These are phyloP conservation scores for Gasterosteus aculeatus DNA, from an alignment of 2,113 vertebrate genomes.

Conservation along the genomic window DNA sequence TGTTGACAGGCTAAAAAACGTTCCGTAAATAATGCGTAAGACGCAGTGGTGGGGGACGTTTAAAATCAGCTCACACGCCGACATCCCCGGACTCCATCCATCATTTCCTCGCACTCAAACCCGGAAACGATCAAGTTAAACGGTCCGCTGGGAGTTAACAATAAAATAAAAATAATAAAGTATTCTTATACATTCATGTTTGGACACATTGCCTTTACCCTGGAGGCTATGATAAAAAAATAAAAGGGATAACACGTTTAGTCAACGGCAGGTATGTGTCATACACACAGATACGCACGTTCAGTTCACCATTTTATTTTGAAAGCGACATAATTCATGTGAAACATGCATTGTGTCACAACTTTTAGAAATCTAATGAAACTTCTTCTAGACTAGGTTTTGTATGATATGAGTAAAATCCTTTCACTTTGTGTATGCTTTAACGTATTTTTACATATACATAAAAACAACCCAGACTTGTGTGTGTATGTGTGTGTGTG, in stretches of 20 bases:
- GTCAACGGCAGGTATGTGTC: too few relatives aligned
- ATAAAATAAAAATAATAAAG: not conserved
- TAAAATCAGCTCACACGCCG: not conserved
- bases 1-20: too few relatives aligned
- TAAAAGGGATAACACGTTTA: not conserved
- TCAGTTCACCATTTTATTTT: not conserved
- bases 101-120: slow-evolving; percentile 15
- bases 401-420: not conserved
- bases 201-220: too few relatives aligned
- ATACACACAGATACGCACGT: not conserved
- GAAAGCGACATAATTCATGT: not conserved
- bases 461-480: too few relatives aligned
- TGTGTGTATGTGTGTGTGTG: not conserved
- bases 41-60: not conserved
- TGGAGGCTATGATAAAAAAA: not conserved
- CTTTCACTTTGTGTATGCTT: too few relatives aligned
- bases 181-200: not conserved
- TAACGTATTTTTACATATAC: too few relatives aligned
- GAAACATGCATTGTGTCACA: not conserved
- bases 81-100: not conserved
- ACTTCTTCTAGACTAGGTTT: not conserved
- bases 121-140: slow-evolving; percentile 57
- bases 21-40: not conserved
- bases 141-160: not conserved
- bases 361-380: not conserved